phyloP scores from a whole-genome alignment of 2,888 invertebrate genomes.

The Halocaridina rubra region DNA sequence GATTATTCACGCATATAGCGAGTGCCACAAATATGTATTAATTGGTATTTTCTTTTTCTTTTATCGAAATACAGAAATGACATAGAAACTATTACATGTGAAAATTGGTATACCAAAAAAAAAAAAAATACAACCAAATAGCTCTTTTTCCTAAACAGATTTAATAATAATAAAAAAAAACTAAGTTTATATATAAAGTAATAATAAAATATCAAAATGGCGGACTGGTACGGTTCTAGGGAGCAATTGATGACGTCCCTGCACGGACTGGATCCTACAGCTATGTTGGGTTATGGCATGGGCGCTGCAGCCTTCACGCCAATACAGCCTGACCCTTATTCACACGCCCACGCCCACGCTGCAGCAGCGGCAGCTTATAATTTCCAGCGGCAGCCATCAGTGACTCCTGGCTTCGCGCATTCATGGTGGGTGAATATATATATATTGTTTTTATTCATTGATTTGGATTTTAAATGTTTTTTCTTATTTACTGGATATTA shows the following conservation, averaged over 20 bases:
- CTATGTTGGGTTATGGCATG: slow-evolving; percentile 62
- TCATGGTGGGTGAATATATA: slow-evolving; percentile 36
- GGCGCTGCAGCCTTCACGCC: slow-evolving; percentile 53
- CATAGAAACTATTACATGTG: too few species aligned
- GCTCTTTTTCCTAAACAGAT: too few species aligned
- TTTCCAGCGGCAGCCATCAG: slow-evolving; percentile 56
- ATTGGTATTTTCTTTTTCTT: too few species aligned
- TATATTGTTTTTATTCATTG: too few species aligned
- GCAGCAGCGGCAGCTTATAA: slow-evolving; percentile 61
- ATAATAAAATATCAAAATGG: slow-evolving; percentile 45
- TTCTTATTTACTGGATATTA: too few species aligned
- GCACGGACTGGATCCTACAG: slow-evolving; percentile 62
- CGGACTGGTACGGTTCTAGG: slow-evolving; percentile 63
- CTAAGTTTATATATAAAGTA: background rate
- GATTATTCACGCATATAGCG: too few species aligned
- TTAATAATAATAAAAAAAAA: background rate
- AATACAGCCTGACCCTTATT: slow-evolving; percentile 59
- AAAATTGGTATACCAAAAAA: too few species aligned
- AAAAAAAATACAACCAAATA: background rate
- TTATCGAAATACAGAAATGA: too few species aligned
- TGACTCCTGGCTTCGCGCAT: slow-evolving; percentile 47
- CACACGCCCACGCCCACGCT: slow-evolving; percentile 61
- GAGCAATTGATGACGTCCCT: slow-evolving; percentile 63
- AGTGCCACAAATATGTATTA: too few species aligned
- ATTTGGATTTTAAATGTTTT: too few species aligned